Base-by-base conservation (phyloP, 2,113 vertebrate genomes). In the Manacus vitellinus region DNA sequence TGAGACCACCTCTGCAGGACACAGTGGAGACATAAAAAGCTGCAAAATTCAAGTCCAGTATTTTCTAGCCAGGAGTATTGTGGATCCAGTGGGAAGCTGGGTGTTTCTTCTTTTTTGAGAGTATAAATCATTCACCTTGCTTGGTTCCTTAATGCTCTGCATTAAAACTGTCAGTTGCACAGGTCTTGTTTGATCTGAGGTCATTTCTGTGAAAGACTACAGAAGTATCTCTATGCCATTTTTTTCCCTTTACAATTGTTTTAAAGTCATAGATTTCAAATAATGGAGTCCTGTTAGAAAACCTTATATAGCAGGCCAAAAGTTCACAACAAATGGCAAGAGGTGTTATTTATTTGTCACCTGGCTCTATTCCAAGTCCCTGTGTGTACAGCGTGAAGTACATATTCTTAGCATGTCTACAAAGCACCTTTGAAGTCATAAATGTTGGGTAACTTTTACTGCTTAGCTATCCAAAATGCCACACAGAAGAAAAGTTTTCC, bases 81-180 rank as follows among this genome's bases (percentile, higher is more conserved):
- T 87, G 54, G 89, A 68, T 94, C 56, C 44, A 68, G 33, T 31
- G 56, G 68, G 71, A 89, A 97, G 51, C 39, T 82, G 85, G 43
- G 41, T 87, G 82, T 68, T 90, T 92, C 88, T 93, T 81, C 35
- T 94, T 83, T 91, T 94, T 80, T 43, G n/a, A 47, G 52, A 52
- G 12, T 68, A 22, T 96, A 94, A 96, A 91, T 94, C 20, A 3
- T 81, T 94, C 85, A 31, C 39, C 37, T 71, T 56, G 43, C 54
- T 67, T 74, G 63, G 91, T 95, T 89, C 67, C 65, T 63, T 79
- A 85, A 41, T 37, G 33, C 17, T 75, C 5, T 58, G 2, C 55
- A 55, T 88, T 84, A 85, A 88, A 95, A 33, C 73, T 94, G 78
- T 59, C 73, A 85, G n/a, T 73, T 86, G 37, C 33, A 51, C 30